Base-by-base conservation (phyloP, 1,140 invertebrate species). In the Tetranychus urticae region DNA sequence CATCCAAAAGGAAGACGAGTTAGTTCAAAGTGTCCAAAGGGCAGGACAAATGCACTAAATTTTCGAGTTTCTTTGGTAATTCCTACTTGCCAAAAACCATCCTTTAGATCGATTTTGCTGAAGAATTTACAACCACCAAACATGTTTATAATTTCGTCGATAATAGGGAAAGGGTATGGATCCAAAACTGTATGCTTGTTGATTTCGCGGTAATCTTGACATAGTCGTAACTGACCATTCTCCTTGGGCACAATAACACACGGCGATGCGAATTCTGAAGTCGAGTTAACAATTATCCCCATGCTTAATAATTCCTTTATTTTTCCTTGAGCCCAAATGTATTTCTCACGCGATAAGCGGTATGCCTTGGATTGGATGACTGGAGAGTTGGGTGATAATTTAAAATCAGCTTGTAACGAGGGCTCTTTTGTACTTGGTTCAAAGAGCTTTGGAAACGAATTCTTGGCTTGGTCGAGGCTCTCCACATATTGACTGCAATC, bases 41-140 rank as follows among this genome's bases (percentile, higher is more conserved):
- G 61, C 33, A 56, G 61, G 3, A 57, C 45, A 45, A 62, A 62
- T 3, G 61, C 61, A 4, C 58, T 58, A 31, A 45, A 58, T 42
- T 62, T 5, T 56, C 36, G 33, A 13, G 61, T 35, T 37, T 62
- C 23, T 13, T 39, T 35, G 5, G 54, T 3, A 31, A 62, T 10
- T 7, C 14, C 54, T 8, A 62, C 13, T 12, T 62, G 55, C 55
- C 42, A 46, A 23, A 62, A 62, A 3, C 61, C 56, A 12, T 59
- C 42, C 14, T 59, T 59, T 56, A 62, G 46, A 46, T 62, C 61
- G 14, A 62, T 34, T 42, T 37, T 36, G 4, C 58, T 36, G 33
- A 62, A 59, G 36, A 2, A 13, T 7, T 6, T 52, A n/a, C 42
- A 23, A 31, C 58, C 58, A 47, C 58, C 47, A 46, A 59, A 34